Percentiles rank a stretch among this genome's conserved stretches.
Conservation (phyloP, 2,113 vertebrate species). For the Tautogolabrus adspersus region DNA sequence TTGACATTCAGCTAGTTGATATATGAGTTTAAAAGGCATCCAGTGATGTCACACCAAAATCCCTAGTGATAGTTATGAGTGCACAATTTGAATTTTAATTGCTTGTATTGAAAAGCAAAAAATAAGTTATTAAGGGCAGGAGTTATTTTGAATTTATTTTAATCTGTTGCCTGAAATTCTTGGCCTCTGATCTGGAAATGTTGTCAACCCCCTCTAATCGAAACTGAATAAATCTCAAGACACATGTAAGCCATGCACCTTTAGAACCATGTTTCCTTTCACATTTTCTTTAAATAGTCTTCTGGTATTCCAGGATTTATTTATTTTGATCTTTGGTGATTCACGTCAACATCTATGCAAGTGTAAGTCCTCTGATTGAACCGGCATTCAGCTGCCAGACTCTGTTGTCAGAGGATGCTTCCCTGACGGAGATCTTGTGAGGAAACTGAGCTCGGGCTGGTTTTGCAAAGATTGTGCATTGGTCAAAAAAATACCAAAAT, state of each 20-base stretch:
- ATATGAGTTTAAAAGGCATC: conserved; percentile 5
- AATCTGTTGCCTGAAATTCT: conserved; percentile 14
- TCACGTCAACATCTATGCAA: background rate
- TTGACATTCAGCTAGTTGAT: background rate
- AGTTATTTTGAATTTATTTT: conserved; percentile 9
- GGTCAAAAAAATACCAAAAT: conserved; percentile 1
- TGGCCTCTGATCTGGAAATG: conserved; percentile 2
- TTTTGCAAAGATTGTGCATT: background rate
- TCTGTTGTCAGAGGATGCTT: background rate
- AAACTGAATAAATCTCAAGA: conserved; percentile 10
- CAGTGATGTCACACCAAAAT: background rate
- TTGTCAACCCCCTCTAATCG: background rate
- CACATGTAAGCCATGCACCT: background rate
- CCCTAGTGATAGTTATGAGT: background rate
- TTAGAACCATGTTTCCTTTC: background rate
- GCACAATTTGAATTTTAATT: background rate
- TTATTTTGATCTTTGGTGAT: background rate
- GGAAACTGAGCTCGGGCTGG: background rate
- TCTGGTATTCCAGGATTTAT: background rate
- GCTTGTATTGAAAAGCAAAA: background rate
- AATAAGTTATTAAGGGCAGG: background rate
- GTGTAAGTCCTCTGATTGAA: background rate
- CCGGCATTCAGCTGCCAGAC: conserved; percentile 2
- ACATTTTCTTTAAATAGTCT: conserved; percentile 6
- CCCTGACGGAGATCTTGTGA: background rate